Base-by-base conservation (phyloP, 2,888 invertebrate species). In the Drosophila ustulata region DNA sequence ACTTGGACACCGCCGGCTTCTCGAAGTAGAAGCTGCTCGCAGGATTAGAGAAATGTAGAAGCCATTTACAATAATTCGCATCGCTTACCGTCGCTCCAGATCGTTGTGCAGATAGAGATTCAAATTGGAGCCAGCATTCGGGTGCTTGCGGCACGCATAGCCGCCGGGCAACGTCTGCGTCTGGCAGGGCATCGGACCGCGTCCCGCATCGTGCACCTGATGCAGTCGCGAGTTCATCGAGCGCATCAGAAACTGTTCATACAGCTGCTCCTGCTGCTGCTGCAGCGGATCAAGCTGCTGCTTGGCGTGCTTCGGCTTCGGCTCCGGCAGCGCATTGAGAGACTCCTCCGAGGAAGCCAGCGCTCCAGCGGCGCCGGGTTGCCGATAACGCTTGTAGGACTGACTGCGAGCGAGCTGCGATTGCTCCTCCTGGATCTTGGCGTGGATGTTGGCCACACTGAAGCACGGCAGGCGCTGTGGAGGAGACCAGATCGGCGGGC, bases 381-480 rank as follows among this genome's bases (percentile, higher is more conserved):
- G 89, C 52, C 83, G 87, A 51, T 86, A 90, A 4, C 85, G 82
- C 68, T 83, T 89, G 59, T 90, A 90, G 30, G 90, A 84, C n/a
- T 84, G 73, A 18, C 80, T 78, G 26, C 80, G 71, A 0, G 72
- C 70, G 25, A 74, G 79, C 62, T 89, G 61, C 2, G 11, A 26
- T 3, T 64, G 87, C 0, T 82, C 82, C 59, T 91, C 91, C 63
- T 80, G 89, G 62, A 91, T 80, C 73, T 89, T 90, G 62, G 88
- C 89, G 45, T 91, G 89, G 9, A 91, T 71, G 23, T 85, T 90
- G 26, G 89, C 79, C 18, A 91, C 81, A 37, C 85, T 90, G 41
- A 92, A 90, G 71, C 92, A 92, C 25, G 92, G 91, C 32, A 92
- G 68, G 9, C 89, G 91, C 91, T 92, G 74, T 5, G 2, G 8